Evolutionary conservation across 1,140 invertebrate species (phyloP), one percentile per base, ranked within the genome.

Genomic region (Drosophila ironensis): DNA sequence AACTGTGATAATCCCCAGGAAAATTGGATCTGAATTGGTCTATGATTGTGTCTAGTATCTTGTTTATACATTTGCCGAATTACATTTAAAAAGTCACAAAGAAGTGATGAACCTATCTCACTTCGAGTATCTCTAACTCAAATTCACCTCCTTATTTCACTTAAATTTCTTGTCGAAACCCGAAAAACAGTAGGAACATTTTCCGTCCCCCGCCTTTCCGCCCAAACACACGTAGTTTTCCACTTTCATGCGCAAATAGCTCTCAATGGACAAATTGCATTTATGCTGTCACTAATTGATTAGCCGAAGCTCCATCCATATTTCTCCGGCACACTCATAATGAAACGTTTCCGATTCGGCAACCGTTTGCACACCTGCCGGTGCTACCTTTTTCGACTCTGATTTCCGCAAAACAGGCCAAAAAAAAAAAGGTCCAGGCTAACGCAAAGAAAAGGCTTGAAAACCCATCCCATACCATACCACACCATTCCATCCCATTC

Each of bases 341-440:
- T 63, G 61, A 64, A 69, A 61, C 50, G 56, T 74, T 67, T 82
- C 30, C 72, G 80, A 66, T 80, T 41, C 24, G 56, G 53, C 52
- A 57, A 51, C 41, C 54, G 40, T 67, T 44, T 50, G 47, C 77
- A 72, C 77, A 82, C 77, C 76, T 82, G 76, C 76, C 59, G 53
- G 64, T 22, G 16, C 5, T 14, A 16, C 57, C 45, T 28, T 45
- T 56, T 47, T 45, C 50, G 40, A 24, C 17, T n/a, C 8, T 24
- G 28, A 50, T 66, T 54, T 47, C 40, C 47, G 19, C 8, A 68
- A 67, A 17, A 42, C 9, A n/a, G 5, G n/a, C n/a, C 24, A 9
- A 45, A 14, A 25, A 44, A 37, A 37, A 37, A n/a, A n/a, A n/a
- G n/a, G n/a, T n/a, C n/a, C n/a, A n/a, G n/a, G n/a, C n/a, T n/a